Conservation (phyloP, 2,888 invertebrate genomes). For the Apodemia zela region DNA sequence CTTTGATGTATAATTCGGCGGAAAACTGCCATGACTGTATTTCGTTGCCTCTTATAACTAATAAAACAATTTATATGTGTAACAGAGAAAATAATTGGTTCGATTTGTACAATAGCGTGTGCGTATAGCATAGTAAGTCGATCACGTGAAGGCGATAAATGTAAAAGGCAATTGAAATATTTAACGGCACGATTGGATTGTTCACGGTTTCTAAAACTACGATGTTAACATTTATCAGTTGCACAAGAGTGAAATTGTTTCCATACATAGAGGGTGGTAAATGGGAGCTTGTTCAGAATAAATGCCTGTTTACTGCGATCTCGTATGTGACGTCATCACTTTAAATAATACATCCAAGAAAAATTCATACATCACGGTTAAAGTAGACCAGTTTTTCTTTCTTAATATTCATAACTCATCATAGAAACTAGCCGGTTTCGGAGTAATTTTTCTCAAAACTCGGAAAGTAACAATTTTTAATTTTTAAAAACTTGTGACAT, state of each 20-base stretch:
- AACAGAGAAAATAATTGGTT: background rate
- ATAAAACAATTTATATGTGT: background rate
- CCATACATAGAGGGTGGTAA: background rate
- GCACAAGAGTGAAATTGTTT: constrained; percentile 38
- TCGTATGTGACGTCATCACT: too few species aligned
- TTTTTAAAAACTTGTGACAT: too few species aligned
- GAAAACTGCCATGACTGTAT: background rate
- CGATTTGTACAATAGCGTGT: constrained; percentile 25
- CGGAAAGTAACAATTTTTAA: too few species aligned
- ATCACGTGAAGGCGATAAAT: constrained; percentile 61
- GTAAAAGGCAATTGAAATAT: constrained; percentile 37
- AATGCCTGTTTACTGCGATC: too few species aligned
- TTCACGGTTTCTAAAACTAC: constrained; percentile 48
- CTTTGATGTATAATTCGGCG: too few species aligned
- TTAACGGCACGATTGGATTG: constrained; percentile 46
- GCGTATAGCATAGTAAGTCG: constrained; percentile 46
- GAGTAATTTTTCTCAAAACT: too few species aligned
- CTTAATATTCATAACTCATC: too few species aligned
- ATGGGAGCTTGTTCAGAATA: too few species aligned
- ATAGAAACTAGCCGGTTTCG: too few species aligned
- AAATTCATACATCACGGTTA: too few species aligned
- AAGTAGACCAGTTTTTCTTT: too few species aligned
- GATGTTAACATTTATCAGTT: constrained; percentile 48
- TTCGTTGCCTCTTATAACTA: background rate
- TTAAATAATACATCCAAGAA: too few species aligned